These are phyloP conservation scores for Seladonia tumulorum DNA, from an alignment of 2,888 invertebrate species.

Conservation along the genomic window DNA sequence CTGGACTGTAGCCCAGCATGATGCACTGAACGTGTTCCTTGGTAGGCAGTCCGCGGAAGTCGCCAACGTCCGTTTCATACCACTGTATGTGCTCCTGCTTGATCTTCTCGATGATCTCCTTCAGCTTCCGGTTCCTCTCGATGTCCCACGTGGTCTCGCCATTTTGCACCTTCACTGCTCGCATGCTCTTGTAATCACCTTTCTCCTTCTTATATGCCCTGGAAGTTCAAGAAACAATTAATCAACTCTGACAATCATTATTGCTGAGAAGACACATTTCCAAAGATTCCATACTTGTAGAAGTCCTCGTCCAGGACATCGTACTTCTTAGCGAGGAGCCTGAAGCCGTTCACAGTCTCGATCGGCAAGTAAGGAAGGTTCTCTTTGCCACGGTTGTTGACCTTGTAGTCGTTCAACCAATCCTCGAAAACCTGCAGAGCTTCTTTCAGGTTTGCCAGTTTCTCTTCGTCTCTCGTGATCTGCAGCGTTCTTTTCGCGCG, in stretches of 20 bases:
- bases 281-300: constrained; percentile 59
- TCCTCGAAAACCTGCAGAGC: constrained; percentile 89
- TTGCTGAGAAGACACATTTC: not conserved
- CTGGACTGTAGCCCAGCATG: constrained; percentile 91
- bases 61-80: constrained; percentile 84
- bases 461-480: constrained; percentile 90
- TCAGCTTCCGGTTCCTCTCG: constrained; percentile 88
- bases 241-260: not conserved
- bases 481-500: constrained; percentile 86
- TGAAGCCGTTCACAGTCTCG: constrained; percentile 86
- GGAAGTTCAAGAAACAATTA: constrained; percentile 28
- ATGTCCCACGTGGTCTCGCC: constrained; percentile 90
- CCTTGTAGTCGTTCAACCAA: constrained; percentile 90
- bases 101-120: constrained; percentile 86
- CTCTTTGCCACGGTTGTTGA: constrained; percentile 88
- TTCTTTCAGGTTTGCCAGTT: constrained; percentile 89
- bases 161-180: constrained; percentile 86
- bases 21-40: constrained; percentile 89
- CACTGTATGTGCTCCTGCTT: constrained; percentile 87
- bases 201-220: constrained; percentile 87
- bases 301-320: constrained; percentile 84
- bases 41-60: constrained; percentile 86
- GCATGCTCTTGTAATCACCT: constrained; percentile 90
- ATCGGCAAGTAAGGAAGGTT: constrained; percentile 89
- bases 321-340: constrained; percentile 85